These are phyloP conservation scores for Pandion haliaetus DNA, from an alignment of 2,113 vertebrate genomes.

Conservation along the genomic window DNA sequence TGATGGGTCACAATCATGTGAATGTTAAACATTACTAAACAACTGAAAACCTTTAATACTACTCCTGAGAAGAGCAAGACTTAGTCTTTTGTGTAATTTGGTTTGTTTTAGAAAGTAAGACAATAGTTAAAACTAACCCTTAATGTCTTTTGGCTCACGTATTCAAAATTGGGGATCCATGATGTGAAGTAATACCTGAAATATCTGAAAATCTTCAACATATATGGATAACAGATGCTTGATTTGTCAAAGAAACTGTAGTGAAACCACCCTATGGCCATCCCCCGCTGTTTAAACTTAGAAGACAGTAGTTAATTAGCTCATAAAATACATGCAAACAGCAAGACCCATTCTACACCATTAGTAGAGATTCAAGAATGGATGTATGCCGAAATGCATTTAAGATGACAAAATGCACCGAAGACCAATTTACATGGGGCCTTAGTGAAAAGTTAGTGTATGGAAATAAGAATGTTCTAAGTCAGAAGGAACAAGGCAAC, in stretches of 20 bases:
- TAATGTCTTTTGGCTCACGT: not conserved
- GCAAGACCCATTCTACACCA: not conserved
- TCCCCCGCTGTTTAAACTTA: not conserved
- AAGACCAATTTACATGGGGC: not conserved
- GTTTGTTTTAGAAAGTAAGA: not conserved
- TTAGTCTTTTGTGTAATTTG: not conserved
- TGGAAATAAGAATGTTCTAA: not conserved
- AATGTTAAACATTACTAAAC: not conserved
- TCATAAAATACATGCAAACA: not conserved
- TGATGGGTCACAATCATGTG: not conserved
- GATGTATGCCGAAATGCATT: not conserved
- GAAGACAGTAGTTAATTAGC: not conserved
- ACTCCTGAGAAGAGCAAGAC: not conserved
- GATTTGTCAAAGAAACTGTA: not conserved
- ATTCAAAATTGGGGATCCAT: not conserved
- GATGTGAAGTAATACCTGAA: not conserved
- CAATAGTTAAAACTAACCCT: not conserved
- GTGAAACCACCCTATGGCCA: not conserved
- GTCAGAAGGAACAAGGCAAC: conserved; percentile 6
- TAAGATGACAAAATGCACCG: not conserved
- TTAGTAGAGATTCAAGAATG: not conserved
- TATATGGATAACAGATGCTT: not conserved
- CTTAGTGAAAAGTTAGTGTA: not conserved
- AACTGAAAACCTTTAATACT: not conserved
- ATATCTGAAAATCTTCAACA: not conserved